Evolutionary conservation across 2,797 vertebrate species (phyloP).

Genomic region (Chaetodon trifasciatus): DNA sequence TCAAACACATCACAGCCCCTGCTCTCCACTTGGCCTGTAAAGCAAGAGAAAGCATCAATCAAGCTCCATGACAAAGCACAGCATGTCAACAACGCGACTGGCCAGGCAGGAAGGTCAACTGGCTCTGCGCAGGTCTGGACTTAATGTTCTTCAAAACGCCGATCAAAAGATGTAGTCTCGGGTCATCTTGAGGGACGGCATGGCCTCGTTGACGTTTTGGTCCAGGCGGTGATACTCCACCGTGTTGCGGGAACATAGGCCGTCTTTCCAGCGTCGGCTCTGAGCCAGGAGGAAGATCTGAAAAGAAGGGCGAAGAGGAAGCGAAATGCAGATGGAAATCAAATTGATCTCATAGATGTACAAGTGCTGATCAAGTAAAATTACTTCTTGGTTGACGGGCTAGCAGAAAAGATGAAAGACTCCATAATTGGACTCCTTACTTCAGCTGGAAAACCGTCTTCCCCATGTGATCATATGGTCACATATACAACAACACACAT

Average conservation of each 20-base stretch:
- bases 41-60: constrained; percentile 52
- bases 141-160: background rate
- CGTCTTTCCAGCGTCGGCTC: constrained; percentile 93
- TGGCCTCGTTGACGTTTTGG: constrained; percentile 95
- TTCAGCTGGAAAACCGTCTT: constrained; percentile 14
- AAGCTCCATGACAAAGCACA: constrained; percentile 43
- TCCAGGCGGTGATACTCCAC: constrained; percentile 94
- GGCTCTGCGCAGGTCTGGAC: constrained; percentile 32
- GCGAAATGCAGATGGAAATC: constrained; percentile 9
- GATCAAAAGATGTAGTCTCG: constrained; percentile 94
- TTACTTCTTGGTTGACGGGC: constrained; percentile 5
- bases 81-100: constrained; percentile 20
- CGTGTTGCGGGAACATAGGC: constrained; percentile 91
- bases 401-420: constrained; percentile 25
- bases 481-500: background rate
- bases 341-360: constrained; percentile 24
- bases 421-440: constrained; percentile 13
- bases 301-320: background rate
- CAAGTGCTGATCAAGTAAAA: constrained; percentile 33
- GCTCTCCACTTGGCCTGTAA: constrained; percentile 28
- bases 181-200: constrained; percentile 97
- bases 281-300: constrained; percentile 94
- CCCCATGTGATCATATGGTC: background rate
- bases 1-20: constrained; percentile 7
- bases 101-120: constrained; percentile 2